Conservation (phyloP, 2,888 invertebrate species). For the Zonitis immaculata region DNA sequence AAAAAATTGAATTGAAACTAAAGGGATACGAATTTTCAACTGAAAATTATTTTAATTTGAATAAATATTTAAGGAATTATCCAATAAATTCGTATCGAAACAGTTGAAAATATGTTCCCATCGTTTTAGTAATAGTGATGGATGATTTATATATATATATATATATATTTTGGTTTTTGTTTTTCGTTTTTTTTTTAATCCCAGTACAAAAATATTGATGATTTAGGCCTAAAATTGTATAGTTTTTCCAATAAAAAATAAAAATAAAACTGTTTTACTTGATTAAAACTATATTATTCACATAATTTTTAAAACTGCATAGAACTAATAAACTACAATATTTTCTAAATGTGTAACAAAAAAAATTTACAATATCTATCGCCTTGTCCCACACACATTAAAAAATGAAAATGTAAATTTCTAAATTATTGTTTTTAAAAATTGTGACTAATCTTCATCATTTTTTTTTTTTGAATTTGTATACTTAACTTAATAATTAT, state of each 20-base stretch:
- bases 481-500: too few species aligned
- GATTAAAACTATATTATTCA: constrained; percentile 5
- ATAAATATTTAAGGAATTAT: too few species aligned
- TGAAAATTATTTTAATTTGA: too few species aligned
- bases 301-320: not conserved
- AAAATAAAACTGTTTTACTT: constrained; percentile 7
- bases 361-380: not conserved
- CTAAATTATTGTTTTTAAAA: too few species aligned
- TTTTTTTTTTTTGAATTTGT: too few species aligned
- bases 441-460: not conserved
- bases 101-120: not conserved
- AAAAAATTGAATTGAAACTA: not conserved
- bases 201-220: not conserved
- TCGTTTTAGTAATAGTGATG: too few species aligned
- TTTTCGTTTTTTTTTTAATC: not conserved
- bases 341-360: not conserved
- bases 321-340: not conserved
- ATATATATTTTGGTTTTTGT: too few species aligned
- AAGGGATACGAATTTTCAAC: not conserved
- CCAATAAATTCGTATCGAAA: too few species aligned
- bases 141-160: too few species aligned
- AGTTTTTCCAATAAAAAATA: constrained; percentile 4
- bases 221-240: constrained; percentile 13
- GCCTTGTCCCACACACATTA: not conserved
- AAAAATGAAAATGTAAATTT: too few species aligned